Base-by-base conservation (phyloP, 2,888 invertebrate genomes). In the Phaonia tiefii region DNA sequence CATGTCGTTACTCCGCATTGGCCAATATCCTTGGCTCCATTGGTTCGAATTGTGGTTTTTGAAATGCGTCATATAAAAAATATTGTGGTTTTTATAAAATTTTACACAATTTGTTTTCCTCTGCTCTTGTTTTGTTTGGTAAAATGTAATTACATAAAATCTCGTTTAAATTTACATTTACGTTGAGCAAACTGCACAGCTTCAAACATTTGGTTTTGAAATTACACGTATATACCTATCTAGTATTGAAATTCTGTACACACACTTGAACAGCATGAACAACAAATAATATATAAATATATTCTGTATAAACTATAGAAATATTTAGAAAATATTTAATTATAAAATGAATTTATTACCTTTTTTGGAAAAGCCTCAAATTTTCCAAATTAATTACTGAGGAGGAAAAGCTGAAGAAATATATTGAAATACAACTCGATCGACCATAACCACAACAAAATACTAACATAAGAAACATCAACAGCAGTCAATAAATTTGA, bases 321-420 rank as follows among this genome's bases (percentile, higher is more conserved):
- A 63, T 17, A 63, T 8, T 63, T 22, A 25, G 17, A 31, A 49
- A 63, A 42, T 46, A 60, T 31, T 44, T 22, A 69, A 63, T 75
- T 70, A 39, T 20, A 49, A 51, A 79, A 79, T 66, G 51, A 75
- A 71, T 71, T 75, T 71, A 58, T 44, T 71, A 51, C 51, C 31
- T 13, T 39, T 63, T 1, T 20, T 37, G 31, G 31, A 15, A 31
- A 17, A 31, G 4, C 31, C 31, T 4, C 31, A 15, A 51, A 10
- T 17, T 39, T 67, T 65, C 51, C 31, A 37, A 49, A 67, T 80
- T 76, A 76, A 75, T 80, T 73, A 80, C 37, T 65, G n/a, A n/a
- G n/a, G n/a, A n/a, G n/a, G n/a, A n/a, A n/a, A n/a, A n/a, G n/a
- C n/a, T n/a, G n/a, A n/a, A 80, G 69, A 31, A 31, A 31, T 31